Percentiles rank a stretch among this genome's conserved stretches.
Conservation (phyloP, 1,140 invertebrate genomes). For the Popillia japonica region DNA sequence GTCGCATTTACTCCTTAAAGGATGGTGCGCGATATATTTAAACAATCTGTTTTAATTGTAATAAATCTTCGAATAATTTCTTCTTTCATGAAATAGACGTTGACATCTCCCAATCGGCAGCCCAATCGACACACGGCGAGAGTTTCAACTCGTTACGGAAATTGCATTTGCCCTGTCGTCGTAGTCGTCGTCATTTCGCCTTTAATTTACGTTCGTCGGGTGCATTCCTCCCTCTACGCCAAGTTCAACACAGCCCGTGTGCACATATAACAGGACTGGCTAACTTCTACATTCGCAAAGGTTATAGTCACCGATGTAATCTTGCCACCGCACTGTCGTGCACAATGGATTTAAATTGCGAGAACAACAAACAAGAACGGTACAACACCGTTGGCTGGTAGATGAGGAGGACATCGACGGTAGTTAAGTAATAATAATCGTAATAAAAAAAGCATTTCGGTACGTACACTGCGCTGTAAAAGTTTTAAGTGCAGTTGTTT, state of each 20-base stretch:
- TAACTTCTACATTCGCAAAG: not conserved
- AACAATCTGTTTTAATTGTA: too few species aligned
- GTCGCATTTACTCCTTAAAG: too few species aligned
- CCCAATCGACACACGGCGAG: not conserved
- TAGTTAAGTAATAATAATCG: not conserved
- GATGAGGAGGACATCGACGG: not conserved
- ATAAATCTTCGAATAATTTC: too few species aligned
- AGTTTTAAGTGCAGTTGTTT: not conserved
- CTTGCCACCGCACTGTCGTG: not conserved
- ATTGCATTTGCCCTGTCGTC: constrained; percentile 8
- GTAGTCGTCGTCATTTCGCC: constrained; percentile 3
- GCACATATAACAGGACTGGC: not conserved
- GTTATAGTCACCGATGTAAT: not conserved
- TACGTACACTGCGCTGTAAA: not conserved
- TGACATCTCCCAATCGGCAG: not conserved
- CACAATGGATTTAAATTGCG: constrained; percentile 37
- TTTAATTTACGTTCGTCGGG: constrained; percentile 20
- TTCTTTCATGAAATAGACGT: too few species aligned
- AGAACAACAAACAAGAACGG: constrained; percentile 23
- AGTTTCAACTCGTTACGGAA: not conserved
- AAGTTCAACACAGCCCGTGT: not conserved
- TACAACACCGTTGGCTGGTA: not conserved
- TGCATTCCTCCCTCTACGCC: too few species aligned
- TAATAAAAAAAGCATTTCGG: not conserved
- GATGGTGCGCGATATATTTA: too few species aligned